Percentiles rank a stretch among this genome's conserved stretches.
Conservation (phyloP, 2,888 invertebrate genomes). For the Atrina japonica region DNA sequence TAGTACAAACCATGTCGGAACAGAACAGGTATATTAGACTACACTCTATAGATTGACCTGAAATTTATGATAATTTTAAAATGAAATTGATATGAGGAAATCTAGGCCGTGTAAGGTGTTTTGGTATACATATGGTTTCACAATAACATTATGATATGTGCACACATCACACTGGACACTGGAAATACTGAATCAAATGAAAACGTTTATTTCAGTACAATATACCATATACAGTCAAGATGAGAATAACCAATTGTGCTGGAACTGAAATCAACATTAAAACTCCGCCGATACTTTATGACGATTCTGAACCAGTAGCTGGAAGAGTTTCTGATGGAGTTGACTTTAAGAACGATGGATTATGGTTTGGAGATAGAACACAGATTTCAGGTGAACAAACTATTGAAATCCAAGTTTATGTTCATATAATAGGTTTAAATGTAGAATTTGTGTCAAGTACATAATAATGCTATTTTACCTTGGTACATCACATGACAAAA, state of each 20-base stretch:
- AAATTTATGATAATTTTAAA: no score
- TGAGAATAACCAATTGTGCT: constrained; percentile 49
- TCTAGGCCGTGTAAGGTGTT: no score
- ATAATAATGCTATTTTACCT: not conserved
- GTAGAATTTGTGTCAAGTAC: no score
- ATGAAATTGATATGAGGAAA: no score
- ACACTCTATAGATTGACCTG: no score
- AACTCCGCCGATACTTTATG: constrained; percentile 48
- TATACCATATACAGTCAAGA: constrained; percentile 45
- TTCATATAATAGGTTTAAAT: not conserved
- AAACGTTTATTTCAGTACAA: no score
- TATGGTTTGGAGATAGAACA: constrained; percentile 47
- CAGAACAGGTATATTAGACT: no score
- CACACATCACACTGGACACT: no score
- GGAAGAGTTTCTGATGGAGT: constrained; percentile 51
- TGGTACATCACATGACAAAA: not conserved
- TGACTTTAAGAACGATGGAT: constrained; percentile 43
- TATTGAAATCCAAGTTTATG: not conserved
- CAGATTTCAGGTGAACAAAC: constrained; percentile 41
- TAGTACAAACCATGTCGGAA: no score
- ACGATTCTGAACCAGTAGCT: constrained; percentile 40
- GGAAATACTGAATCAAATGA: no score
- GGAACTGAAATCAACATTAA: constrained; percentile 20
- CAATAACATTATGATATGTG: no score
- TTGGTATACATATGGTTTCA: no score